These are phyloP conservation scores for Gadus chalcogrammus DNA, from an alignment of 2,113 vertebrate genomes.

Conservation along the genomic window DNA sequence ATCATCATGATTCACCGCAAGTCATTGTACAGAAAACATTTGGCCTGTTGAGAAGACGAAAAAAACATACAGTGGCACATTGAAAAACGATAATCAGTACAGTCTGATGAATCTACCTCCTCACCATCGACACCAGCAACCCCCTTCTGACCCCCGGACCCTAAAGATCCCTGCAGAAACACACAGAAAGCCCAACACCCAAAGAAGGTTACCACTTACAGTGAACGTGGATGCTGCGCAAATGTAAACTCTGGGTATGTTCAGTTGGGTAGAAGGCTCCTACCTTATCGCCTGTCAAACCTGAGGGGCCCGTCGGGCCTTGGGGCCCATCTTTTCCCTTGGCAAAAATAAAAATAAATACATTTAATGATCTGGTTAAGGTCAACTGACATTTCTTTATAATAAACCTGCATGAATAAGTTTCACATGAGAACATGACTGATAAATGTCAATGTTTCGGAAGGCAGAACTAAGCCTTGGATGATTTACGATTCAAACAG, in stretches of 20 bases:
- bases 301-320: constrained; percentile 53
- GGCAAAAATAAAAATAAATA: background rate
- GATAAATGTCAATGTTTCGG: no score
- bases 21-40: no score
- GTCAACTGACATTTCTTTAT: no score
- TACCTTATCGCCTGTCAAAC: constrained; percentile 68
- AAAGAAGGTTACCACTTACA: background rate
- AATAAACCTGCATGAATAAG: no score
- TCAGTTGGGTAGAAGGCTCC: background rate
- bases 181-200: constrained; percentile 1
- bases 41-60: background rate
- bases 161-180: constrained; percentile 61
- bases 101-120: constrained; percentile 75
- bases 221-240: background rate
- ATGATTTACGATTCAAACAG: no score
- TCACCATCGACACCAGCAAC: constrained; percentile 76
- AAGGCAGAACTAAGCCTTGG: no score
- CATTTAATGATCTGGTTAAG: background rate
- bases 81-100: constrained; percentile 39
- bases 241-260: background rate
- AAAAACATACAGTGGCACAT: background rate
- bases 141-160: constrained; percentile 58
- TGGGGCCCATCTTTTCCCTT: constrained; percentile 71
- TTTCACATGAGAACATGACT: no score
- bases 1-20: background rate